A percentile compares a stretch with the other conserved stretches of the same genome.
phyloP scores from a whole-genome alignment of 2,888 invertebrate genomes.

The Ophion ventricosus region DNA sequence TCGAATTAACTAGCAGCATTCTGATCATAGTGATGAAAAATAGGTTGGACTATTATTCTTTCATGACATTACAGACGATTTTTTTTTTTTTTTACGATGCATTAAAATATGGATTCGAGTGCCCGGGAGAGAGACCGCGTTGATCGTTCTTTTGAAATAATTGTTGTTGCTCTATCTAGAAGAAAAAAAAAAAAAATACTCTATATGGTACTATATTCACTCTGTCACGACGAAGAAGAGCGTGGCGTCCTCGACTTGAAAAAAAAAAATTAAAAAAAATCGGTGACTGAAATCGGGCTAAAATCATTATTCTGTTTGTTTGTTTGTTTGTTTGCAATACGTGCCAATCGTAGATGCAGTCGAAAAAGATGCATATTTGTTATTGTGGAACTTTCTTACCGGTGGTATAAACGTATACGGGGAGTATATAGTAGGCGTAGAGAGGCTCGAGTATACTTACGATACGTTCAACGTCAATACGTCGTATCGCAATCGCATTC shows the following conservation, averaged over 20 bases:
- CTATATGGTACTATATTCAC: constrained; percentile 56
- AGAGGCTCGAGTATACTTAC: constrained; percentile 67
- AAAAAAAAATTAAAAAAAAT: constrained; percentile 42
- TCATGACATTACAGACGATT: too few relatives aligned
- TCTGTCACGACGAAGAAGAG: constrained; percentile 54
- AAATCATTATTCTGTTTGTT: constrained; percentile 36
- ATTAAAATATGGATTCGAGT: constrained; percentile 35
- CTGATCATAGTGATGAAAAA: too few relatives aligned
- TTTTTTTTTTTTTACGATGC: neutral
- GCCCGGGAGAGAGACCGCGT: constrained; percentile 55
- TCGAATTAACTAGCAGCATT: too few relatives aligned
- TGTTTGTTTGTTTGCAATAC: constrained; percentile 39
- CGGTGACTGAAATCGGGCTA: constrained; percentile 60
- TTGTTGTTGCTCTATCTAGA: constrained; percentile 35
- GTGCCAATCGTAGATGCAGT: constrained; percentile 66
- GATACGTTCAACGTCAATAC: constrained; percentile 59
- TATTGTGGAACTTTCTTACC: constrained; percentile 64
- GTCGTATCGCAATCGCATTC: constrained; percentile 54
- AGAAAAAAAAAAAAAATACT: constrained; percentile 32
- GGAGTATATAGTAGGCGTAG: constrained; percentile 61
- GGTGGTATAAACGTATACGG: constrained; percentile 64
- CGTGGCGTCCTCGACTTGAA: constrained; percentile 43
- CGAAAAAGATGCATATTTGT: constrained; percentile 64
- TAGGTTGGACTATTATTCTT: too few relatives aligned
- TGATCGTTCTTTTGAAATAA: constrained; percentile 15